Evolutionary conservation across 2,113 vertebrate species (phyloP), one percentile per base, ranked within the genome.

Genomic region (Mirounga angustirostris): DNA sequence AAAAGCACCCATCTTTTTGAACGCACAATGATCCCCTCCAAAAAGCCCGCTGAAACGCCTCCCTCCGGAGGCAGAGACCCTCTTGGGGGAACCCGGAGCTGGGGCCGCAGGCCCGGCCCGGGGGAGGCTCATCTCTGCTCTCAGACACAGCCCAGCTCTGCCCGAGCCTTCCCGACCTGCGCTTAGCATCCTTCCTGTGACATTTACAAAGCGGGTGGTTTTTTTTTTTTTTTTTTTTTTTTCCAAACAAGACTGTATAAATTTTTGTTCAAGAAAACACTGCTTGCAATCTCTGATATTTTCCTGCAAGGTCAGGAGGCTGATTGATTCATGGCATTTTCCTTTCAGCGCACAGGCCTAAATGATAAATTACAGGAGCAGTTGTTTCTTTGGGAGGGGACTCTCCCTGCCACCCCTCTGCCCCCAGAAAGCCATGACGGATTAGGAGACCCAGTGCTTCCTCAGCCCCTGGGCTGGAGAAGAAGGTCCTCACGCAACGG

Each of bases 241-340:
- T 86, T 56, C 28, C 59, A 56, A 89, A 54, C 33, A 79, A 19
- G 40, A 15, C 58, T 22, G 36, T 52, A 36, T 81, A 14, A 15
- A 81, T 94, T 90, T 33, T 76, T 84, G 79, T 93, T 85, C 88
- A 61, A 33, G 54, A 94, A 71, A 84, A 21, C 1, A 30, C 52
- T 74, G 63, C 65, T 85, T 96, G 50, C 18, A 84, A 59, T 80
- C 58, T 97, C 36, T 76, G 97, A 24, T 79, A 33, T 95, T 89
- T 80, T 56, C 36, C 63, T 85, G 56, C 61, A 18, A 94, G 61
- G 83, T 63, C 63, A n/a, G 52, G 80, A 52, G 65, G 16, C 81
- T 85, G 40, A 2, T 33, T 36, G 52, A 61, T 96, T 83, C 83
- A 11, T 6, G 54, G 82, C 36, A 59, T 8, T 28, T 91, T 91